phyloP scores from a whole-genome alignment of 2,888 invertebrate genomes.

The Plemyria rubiginata region DNA sequence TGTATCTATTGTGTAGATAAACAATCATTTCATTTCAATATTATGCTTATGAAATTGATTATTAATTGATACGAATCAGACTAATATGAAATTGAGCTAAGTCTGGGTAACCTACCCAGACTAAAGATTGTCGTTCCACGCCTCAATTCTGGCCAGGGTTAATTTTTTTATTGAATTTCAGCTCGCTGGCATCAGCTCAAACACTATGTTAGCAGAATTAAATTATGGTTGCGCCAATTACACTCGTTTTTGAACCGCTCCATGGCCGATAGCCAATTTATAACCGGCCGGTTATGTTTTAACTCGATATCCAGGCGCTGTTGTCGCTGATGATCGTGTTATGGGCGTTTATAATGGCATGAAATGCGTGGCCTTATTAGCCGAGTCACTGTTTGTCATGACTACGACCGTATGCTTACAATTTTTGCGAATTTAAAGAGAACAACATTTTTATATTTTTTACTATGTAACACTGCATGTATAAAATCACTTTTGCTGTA shows the following conservation, averaged over 20 bases:
- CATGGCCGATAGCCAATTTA: slow-evolving; percentile 78
- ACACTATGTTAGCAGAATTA: slow-evolving; percentile 79
- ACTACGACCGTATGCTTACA: not conserved
- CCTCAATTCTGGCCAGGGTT: slow-evolving; percentile 54
- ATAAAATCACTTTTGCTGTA: too few species aligned
- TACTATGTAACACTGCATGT: not conserved
- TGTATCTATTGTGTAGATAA: too few species aligned
- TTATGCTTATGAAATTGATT: too few species aligned
- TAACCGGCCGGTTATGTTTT: slow-evolving; percentile 58
- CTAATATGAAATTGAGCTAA: too few species aligned
- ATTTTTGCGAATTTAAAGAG: too few species aligned
- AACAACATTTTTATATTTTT: too few species aligned
- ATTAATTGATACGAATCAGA: too few species aligned
- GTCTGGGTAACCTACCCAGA: not conserved
- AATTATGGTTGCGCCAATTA: slow-evolving; percentile 80
- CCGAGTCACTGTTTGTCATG: not conserved
- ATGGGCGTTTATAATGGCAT: slow-evolving; percentile 28
- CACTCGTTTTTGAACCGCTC: slow-evolving; percentile 77
- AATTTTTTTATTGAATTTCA: slow-evolving; percentile 74
- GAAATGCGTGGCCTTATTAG: not conserved
- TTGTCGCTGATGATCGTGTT: slow-evolving; percentile 38
- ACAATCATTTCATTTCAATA: too few species aligned
- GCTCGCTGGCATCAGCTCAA: slow-evolving; percentile 77
- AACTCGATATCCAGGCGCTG: slow-evolving; percentile 47
- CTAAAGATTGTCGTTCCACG: slow-evolving; percentile 40